Conservation (phyloP, 2,113 vertebrate genomes). For the Hylia prasina region DNA sequence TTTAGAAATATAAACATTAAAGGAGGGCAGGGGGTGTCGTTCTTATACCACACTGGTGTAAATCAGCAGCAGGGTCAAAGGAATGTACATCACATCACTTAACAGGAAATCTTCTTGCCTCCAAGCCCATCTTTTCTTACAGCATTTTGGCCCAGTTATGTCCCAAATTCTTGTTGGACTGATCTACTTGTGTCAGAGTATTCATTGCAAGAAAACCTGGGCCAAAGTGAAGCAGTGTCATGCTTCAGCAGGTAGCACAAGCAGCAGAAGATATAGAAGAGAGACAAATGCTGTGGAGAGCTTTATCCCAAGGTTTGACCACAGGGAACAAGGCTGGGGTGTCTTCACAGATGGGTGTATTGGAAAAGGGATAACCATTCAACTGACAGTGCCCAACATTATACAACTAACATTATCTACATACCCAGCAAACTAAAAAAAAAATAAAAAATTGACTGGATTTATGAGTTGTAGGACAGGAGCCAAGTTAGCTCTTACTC, state of each 20-base stretch:
- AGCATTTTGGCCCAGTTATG: background rate
- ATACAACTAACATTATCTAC: background rate
- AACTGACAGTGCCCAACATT: background rate
- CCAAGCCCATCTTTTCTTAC: background rate
- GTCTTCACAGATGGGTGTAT: background rate
- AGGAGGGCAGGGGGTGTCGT: background rate
- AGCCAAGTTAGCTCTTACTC: constrained; percentile 35
- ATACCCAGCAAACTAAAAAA: background rate
- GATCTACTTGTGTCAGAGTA: background rate
- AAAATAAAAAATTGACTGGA: background rate
- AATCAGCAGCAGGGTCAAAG: background rate
- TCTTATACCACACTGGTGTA: background rate
- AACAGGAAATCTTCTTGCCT: background rate
- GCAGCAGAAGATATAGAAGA: background rate
- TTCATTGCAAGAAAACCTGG: background rate
- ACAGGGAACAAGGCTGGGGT: background rate
- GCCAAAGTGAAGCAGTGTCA: background rate
- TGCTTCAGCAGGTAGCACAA: background rate
- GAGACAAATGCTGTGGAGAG: background rate
- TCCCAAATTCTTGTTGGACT: background rate
- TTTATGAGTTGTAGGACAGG: constrained; percentile 7
- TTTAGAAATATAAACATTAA: background rate
- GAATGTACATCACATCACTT: background rate
- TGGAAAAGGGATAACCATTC: background rate
- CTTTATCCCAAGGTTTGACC: background rate